Conservation (phyloP, 2,113 vertebrate species). For the Hiodon tergisus region DNA sequence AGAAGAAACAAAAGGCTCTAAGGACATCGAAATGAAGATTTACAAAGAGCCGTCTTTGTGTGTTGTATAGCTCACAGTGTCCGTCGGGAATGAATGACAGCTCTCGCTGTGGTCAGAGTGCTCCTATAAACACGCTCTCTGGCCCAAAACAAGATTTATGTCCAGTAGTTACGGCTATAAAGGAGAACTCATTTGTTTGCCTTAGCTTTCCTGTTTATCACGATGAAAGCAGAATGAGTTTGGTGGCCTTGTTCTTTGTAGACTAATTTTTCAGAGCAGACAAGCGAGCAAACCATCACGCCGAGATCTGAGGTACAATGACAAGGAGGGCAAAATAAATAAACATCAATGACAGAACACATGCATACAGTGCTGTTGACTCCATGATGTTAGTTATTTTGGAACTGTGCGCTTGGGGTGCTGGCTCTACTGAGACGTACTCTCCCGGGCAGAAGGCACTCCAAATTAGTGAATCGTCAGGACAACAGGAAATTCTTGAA, state of each 20-base stretch:
- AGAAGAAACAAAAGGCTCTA: not conserved
- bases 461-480: not conserved
- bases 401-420: not conserved
- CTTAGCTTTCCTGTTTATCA: slow-evolving; percentile 12
- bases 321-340: not conserved
- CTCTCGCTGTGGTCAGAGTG: not conserved
- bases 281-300: not conserved
- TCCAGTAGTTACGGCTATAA: not conserved
- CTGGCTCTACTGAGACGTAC: not conserved
- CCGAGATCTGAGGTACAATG: not conserved
- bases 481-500: too few relatives aligned
- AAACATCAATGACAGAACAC: not conserved
- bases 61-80: not conserved
- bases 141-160: slow-evolving; percentile 20
- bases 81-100: slow-evolving; percentile 19
- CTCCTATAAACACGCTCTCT: slow-evolving; percentile 7
- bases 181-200: slow-evolving; percentile 11
- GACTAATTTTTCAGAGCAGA: slow-evolving; percentile 3
- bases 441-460: not conserved
- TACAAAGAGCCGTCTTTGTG: not conserved
- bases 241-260: not conserved
- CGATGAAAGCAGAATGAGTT: not conserved
- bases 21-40: not conserved
- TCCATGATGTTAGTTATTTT: not conserved
- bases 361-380: not conserved